These are phyloP conservation scores for Triplophysa bombifrons DNA, from an alignment of 2,797 vertebrate genomes.

Conservation along the genomic window DNA sequence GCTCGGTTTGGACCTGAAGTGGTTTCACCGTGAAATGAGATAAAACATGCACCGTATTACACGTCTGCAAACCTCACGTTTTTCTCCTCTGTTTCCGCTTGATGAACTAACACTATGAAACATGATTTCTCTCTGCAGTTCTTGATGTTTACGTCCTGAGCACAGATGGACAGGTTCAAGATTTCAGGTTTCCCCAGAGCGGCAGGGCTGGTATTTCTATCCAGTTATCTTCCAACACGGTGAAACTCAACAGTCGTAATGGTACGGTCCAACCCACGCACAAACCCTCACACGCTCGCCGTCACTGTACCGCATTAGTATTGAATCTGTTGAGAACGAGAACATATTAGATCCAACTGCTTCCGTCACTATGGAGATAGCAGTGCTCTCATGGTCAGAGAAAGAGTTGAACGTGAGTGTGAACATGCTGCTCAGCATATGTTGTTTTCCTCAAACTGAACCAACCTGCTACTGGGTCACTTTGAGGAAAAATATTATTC, in stretches of 20 bases:
- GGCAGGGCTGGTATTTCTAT: slow-evolving; percentile 91
- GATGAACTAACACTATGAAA: slow-evolving; percentile 22
- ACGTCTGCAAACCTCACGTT: neutral
- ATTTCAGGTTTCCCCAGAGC: slow-evolving; percentile 96
- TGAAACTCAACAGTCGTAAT: slow-evolving; percentile 97
- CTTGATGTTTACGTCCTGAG: slow-evolving; percentile 96
- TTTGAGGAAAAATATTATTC: neutral
- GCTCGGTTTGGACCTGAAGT: too few relatives aligned
- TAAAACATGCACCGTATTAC: too few relatives aligned
- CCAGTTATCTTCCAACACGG: slow-evolving; percentile 95
- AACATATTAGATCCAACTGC: slow-evolving; percentile 49
- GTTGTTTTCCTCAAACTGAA: slow-evolving; percentile 38
- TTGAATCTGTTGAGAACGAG: slow-evolving; percentile 19
- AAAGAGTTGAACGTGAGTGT: slow-evolving; percentile 13
- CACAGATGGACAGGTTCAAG: slow-evolving; percentile 97
- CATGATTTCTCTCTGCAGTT: slow-evolving; percentile 73
- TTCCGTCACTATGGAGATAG: slow-evolving; percentile 6
- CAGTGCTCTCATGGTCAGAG: slow-evolving; percentile 19
- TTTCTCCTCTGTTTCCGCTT: neutral
- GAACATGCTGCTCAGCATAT: slow-evolving; percentile 39
- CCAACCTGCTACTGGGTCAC: slow-evolving; percentile 3
- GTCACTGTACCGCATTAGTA: slow-evolving; percentile 12
- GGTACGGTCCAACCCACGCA: slow-evolving; percentile 75
- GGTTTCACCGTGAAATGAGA: too few relatives aligned
- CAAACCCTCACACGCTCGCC: slow-evolving; percentile 30